phyloP scores from a whole-genome alignment of 2,888 invertebrate genomes.

The Dastarcus helophoroides region DNA sequence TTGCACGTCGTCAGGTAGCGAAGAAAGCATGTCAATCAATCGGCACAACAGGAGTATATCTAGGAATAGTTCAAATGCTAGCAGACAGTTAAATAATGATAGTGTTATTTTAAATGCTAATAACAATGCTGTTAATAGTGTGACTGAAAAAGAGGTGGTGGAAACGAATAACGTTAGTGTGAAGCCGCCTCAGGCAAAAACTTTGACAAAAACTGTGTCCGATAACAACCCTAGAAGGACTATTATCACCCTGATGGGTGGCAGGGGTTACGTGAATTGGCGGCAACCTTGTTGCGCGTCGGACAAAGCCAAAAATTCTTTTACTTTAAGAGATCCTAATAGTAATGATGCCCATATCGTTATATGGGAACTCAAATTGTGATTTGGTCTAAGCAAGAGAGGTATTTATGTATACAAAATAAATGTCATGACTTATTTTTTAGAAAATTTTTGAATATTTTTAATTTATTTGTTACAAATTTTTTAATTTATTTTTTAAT shows the following conservation, averaged over 20 bases:
- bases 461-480: slow-evolving; percentile 22
- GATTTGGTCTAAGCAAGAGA: slow-evolving; percentile 30
- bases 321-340: slow-evolving; percentile 54
- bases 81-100: slow-evolving; percentile 44
- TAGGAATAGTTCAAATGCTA: slow-evolving; percentile 64
- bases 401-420: slow-evolving; percentile 10
- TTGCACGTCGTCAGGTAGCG: slow-evolving; percentile 77
- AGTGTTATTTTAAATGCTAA: slow-evolving; percentile 15
- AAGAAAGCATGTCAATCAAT: slow-evolving; percentile 69
- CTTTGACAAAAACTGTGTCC: slow-evolving; percentile 21
- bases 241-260: slow-evolving; percentile 76
- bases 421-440: slow-evolving; percentile 19
- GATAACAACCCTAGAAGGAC: slow-evolving; percentile 49
- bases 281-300: slow-evolving; percentile 56
- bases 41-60: slow-evolving; percentile 54
- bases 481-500: slow-evolving; percentile 17
- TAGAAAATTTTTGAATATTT: slow-evolving; percentile 17
- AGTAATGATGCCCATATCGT: slow-evolving; percentile 81
- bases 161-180: slow-evolving; percentile 21
- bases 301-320: slow-evolving; percentile 39
- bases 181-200: slow-evolving; percentile 30
- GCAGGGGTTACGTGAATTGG: slow-evolving; percentile 81
- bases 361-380: slow-evolving; percentile 80
- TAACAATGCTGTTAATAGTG: slow-evolving; percentile 4
- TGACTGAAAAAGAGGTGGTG: no score